Evolutionary conservation across 92 coral and sea anemone genomes (phyloP).

Genomic region (Porites evermanni): DNA sequence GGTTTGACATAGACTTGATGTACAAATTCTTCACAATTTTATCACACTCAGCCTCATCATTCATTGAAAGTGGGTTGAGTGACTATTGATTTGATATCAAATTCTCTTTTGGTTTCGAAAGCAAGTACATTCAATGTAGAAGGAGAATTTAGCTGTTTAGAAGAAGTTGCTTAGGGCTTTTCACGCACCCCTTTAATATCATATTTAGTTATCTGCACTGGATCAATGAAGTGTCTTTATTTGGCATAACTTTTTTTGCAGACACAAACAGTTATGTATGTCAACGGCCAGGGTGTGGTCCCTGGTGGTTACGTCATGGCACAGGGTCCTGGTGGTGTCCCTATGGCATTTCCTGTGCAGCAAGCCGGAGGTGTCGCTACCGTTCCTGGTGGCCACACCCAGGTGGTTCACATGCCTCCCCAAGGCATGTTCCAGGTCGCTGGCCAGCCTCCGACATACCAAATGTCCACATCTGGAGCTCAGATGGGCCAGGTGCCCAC

Average conservation of each 20-base stretch:
- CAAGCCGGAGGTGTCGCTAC: slow-evolving; percentile 35
- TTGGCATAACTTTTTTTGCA: background rate
- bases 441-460: slow-evolving; percentile 31
- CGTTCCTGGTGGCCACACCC: slow-evolving; percentile 22
- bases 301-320: slow-evolving; percentile 29
- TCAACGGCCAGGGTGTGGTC: slow-evolving; percentile 28
- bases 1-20: too few species aligned
- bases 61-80: too few species aligned
- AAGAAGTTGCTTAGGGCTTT: too few species aligned
- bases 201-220: too few species aligned
- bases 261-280: slow-evolving; percentile 22
- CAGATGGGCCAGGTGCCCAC: slow-evolving; percentile 5
- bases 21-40: too few species aligned
- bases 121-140: too few species aligned
- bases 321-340: slow-evolving; percentile 43
- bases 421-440: background rate
- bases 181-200: too few species aligned
- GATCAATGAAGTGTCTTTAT: too few species aligned
- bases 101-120: too few species aligned
- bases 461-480: background rate
- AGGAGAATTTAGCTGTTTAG: too few species aligned
- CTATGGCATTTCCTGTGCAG: slow-evolving; percentile 38
- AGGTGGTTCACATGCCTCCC: slow-evolving; percentile 6
- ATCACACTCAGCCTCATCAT: too few species aligned
- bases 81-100: too few species aligned